Base-by-base conservation (phyloP, 2,113 vertebrate genomes). In the Acanthochromis polyacanthus region DNA sequence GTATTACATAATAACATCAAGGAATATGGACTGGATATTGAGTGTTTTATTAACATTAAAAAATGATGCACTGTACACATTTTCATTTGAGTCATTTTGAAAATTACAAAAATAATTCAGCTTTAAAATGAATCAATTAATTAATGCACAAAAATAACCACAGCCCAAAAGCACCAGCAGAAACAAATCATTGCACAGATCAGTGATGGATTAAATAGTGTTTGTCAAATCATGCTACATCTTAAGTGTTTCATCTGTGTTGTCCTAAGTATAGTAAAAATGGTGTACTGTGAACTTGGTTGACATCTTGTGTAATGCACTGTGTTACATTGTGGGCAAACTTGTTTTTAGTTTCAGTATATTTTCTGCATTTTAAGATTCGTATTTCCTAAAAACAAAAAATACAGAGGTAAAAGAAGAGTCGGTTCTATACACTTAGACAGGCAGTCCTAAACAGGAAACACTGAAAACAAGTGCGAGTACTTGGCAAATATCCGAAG, bases 11-110 rank as follows among this genome's bases (percentile, higher is more conserved):
- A 80, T 71, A 30, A 82, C 23, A 8, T 30, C 7, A 67, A 4
- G 23, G 4, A 28, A 66, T 22, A 63, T 12, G 66, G 19, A 70
- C 5, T 8, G 9, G 17, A 70, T 38, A 52, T 16, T 10, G 6
- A 64, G 56, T 57, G n/a, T 46, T 91, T 89, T 85, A 89, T 88
- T 89, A 16, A 78, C 10, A 71, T 38, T 56, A 43, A 4, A 46
- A 79, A 70, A 66, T 23, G 23, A 52, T 32, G 16, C 32, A 52
- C 12, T 60, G 30, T 56, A 69, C 56, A 73, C 38, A 40, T 38
- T 3, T 36, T 71, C 9, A 76, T 64, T 53, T 25, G 5, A 50
- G 43, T 25, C 0, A 60, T 70, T 76, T 80, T 16, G 63, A 2
- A 67, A 19, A 68, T 68, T 45, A 32, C 12, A 43, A 19, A 12